Conservation (phyloP, 2,888 invertebrate genomes). For the Cheilosia pagana region DNA sequence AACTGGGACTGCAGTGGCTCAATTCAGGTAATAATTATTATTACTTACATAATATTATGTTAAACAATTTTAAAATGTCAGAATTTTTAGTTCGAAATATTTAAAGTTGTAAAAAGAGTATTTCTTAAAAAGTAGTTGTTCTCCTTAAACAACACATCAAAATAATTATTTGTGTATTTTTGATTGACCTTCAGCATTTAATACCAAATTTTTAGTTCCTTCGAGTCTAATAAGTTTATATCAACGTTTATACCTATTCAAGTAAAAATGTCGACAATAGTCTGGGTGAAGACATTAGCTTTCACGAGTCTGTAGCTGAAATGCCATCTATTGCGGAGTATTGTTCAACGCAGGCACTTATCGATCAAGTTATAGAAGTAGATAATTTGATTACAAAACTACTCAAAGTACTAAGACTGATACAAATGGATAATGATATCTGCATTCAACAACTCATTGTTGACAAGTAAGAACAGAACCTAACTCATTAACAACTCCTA, state of each 20-base stretch:
- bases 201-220: neutral
- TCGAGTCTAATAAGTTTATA: neutral
- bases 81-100: neutral
- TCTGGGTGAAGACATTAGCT: constrained; percentile 82
- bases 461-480: constrained; percentile 85
- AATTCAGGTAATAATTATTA: constrained; percentile 79
- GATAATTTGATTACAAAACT: constrained; percentile 90
- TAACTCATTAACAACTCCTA: neutral
- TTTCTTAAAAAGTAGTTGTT: neutral
- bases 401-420: constrained; percentile 89
- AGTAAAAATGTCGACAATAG: constrained; percentile 78
- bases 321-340: constrained; percentile 84
- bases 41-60: too few relatives aligned
- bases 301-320: constrained; percentile 84
- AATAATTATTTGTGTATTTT: neutral
- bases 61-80: too few relatives aligned
- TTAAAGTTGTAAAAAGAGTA: neutral
- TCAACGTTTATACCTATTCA: constrained; percentile 1
- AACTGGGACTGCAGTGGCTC: constrained; percentile 83
- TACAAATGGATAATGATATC: constrained; percentile 88
- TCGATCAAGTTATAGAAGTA: constrained; percentile 90
- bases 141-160: neutral
- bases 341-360: constrained; percentile 86
- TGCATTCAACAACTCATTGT: constrained; percentile 87
- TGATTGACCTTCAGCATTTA: too few relatives aligned